A percentile compares a stretch with the other conserved stretches of the same genome.
Evolutionary conservation across 2,113 vertebrate genomes (phyloP).

Genomic region (Pipa parva): DNA sequence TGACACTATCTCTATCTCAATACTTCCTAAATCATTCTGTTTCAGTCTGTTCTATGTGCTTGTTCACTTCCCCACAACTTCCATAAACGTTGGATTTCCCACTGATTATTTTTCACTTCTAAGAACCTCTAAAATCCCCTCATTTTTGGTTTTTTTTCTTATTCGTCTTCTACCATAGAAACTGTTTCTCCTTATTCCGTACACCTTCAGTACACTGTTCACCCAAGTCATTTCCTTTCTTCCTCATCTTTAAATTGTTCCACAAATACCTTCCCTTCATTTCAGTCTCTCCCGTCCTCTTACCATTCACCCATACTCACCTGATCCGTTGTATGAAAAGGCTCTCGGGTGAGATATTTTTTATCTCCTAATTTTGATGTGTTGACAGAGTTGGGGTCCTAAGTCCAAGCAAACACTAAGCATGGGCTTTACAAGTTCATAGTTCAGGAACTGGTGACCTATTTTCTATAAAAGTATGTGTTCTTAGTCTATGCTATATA

Average conservation of each 20-base stretch:
- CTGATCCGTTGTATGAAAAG: not conserved
- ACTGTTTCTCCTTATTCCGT: too few species aligned
- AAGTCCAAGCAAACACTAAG: constrained; percentile 33
- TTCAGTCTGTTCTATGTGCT: too few species aligned
- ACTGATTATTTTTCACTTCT: not conserved
- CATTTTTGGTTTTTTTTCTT: not conserved
- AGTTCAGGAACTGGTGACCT: constrained; percentile 14
- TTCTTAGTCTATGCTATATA: not conserved
- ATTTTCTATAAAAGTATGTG: not conserved
- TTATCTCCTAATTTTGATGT: constrained; percentile 14
- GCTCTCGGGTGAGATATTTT: constrained; percentile 1
- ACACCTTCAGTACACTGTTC: too few species aligned
- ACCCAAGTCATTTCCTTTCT: too few species aligned
- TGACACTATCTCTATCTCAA: too few species aligned
- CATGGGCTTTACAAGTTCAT: constrained; percentile 5
- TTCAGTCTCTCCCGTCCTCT: not conserved
- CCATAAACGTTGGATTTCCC: too few species aligned
- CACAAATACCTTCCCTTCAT: not conserved
- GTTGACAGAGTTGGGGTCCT: constrained; percentile 19
- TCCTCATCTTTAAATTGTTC: not conserved
- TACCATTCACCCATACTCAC: constrained; percentile 3
- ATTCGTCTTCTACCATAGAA: too few species aligned
- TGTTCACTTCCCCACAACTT: too few species aligned
- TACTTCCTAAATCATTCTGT: too few species aligned
- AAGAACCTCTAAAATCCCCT: not conserved